Evolutionary conservation across 2,797 vertebrate species (phyloP).

Genomic region (Anableps anableps): DNA sequence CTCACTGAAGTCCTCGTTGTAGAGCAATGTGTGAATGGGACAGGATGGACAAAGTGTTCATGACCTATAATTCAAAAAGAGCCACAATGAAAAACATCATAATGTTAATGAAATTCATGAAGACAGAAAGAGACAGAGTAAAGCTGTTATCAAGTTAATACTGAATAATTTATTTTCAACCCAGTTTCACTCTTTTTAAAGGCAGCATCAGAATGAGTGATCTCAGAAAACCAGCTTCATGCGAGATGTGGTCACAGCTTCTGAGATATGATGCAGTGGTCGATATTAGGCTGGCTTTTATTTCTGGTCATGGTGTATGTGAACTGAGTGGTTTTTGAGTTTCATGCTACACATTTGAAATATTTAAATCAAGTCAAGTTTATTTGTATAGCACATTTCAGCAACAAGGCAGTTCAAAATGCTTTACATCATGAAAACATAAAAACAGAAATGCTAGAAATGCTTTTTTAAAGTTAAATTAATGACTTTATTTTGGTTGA

Average conservation of each 20-base stretch:
- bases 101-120: not conserved
- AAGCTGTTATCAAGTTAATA: not conserved
- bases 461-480: not conserved
- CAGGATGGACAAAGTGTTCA: conserved; percentile 87
- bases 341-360: not conserved
- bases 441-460: too few species aligned
- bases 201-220: not conserved
- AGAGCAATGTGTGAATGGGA: conserved; percentile 83
- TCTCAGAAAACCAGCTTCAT: conserved; percentile 7
- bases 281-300: not conserved
- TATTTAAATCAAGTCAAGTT: too few species aligned
- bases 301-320: not conserved
- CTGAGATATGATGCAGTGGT: not conserved
- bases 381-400: too few species aligned
- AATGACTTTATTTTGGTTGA: not conserved
- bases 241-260: conserved; percentile 21
- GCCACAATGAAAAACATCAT: not conserved
- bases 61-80: conserved; percentile 80
- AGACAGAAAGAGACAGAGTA: not conserved
- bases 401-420: too few species aligned
- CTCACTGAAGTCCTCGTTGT: conserved; percentile 86
- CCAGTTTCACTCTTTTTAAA: conserved; percentile 21
- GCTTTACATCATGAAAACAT: too few species aligned
- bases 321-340: not conserved
- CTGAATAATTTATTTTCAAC: conserved; percentile 9